A percentile compares a stretch with the other conserved stretches of the same genome.
Evolutionary conservation across 2,888 invertebrate species (phyloP).

Genomic region (Andrena camellia): DNA sequence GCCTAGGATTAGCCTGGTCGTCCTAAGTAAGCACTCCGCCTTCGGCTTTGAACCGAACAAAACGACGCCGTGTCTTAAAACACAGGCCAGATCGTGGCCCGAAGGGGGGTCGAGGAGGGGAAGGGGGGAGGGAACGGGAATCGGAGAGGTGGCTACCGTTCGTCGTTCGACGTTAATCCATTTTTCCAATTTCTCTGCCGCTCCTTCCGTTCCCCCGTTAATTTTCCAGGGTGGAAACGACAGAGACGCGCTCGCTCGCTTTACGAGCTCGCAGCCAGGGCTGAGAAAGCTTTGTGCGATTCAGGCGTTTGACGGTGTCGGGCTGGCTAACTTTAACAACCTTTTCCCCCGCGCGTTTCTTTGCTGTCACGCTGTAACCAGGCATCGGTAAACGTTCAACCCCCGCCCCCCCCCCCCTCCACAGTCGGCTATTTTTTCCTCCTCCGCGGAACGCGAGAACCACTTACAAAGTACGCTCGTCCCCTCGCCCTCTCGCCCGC

Average conservation of each 20-base stretch:
- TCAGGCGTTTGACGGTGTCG: slow-evolving; percentile 54
- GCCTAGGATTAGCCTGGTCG: slow-evolving; percentile 76
- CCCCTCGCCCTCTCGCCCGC: slow-evolving; percentile 56
- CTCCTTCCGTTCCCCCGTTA: slow-evolving; percentile 2
- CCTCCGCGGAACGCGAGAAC: slow-evolving; percentile 44
- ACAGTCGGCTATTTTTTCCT: slow-evolving; percentile 31
- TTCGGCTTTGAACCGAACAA: slow-evolving; percentile 50
- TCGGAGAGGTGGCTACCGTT: not conserved
- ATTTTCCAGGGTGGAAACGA: slow-evolving; percentile 20
- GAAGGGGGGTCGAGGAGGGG: not conserved
- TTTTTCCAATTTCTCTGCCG: slow-evolving; percentile 12
- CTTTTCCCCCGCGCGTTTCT: slow-evolving; percentile 30
- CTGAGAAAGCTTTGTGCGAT: slow-evolving; percentile 44
- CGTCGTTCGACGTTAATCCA: slow-evolving; percentile 15
- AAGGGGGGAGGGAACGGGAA: not conserved
- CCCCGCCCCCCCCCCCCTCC: no score
- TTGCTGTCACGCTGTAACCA: slow-evolving; percentile 49
- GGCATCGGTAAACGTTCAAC: slow-evolving; percentile 42
- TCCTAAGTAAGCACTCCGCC: slow-evolving; percentile 69
- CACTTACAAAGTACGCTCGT: slow-evolving; percentile 55
- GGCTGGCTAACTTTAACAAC: slow-evolving; percentile 39
- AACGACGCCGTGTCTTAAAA: slow-evolving; percentile 63
- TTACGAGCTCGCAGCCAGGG: not conserved
- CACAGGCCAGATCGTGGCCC: slow-evolving; percentile 15
- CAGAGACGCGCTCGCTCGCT: slow-evolving; percentile 3